Conservation (phyloP, 2,888 invertebrate genomes). For the Oscheius myriophilus region DNA sequence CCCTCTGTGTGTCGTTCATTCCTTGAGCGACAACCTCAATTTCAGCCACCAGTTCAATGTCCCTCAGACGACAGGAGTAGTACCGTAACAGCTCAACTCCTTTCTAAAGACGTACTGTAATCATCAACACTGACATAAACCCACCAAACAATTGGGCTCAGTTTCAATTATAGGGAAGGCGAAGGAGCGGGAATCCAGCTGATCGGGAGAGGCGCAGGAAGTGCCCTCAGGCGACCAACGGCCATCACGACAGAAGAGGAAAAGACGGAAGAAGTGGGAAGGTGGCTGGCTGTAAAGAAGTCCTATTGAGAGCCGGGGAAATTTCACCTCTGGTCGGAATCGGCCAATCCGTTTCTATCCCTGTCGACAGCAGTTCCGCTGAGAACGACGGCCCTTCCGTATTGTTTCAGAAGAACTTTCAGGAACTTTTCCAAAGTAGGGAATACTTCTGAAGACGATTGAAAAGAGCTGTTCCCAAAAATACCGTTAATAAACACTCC, state of each 20-base stretch:
- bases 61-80: slow-evolving; percentile 18
- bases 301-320: background rate
- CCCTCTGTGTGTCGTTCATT: background rate
- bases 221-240: background rate
- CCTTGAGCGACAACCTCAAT: background rate
- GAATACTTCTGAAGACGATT: background rate
- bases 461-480: background rate
- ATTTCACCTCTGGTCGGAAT: slow-evolving; percentile 1
- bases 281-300: background rate
- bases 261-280: slow-evolving; percentile 12
- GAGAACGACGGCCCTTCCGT: background rate
- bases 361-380: slow-evolving; percentile 6
- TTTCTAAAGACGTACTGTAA: background rate
- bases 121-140: too few relatives aligned
- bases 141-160: slow-evolving; percentile 11
- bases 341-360: slow-evolving; percentile 1
- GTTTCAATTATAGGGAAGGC: background rate
- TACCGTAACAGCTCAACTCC: slow-evolving; percentile 2
- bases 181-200: background rate
- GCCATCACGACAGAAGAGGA: background rate
- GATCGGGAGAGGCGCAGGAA: background rate
- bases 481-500: background rate
- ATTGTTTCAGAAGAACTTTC: background rate
- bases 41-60: slow-evolving; percentile 17
- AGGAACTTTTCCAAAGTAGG: background rate